Percentiles rank a stretch among this genome's conserved stretches.
Conservation (phyloP, 2,888 invertebrate genomes). For the Lithophane ornitopus region DNA sequence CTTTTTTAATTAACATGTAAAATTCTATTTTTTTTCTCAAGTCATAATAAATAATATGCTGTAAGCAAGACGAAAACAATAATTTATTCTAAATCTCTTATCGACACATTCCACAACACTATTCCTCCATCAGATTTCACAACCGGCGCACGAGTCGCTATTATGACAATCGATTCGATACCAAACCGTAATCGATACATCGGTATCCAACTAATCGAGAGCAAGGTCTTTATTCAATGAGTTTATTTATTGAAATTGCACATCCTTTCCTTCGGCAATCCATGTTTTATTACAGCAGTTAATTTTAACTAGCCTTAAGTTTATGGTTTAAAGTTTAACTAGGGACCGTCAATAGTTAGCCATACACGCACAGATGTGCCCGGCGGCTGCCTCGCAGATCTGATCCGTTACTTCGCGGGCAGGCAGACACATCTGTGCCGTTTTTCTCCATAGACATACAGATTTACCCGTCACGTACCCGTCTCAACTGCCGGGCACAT, state of each 20-base stretch:
- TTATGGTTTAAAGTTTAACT: constrained; percentile 29
- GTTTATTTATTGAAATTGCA: constrained; percentile 40
- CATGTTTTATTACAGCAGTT: constrained; percentile 36
- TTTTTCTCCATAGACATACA: too few species aligned
- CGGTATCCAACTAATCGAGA: constrained; percentile 59
- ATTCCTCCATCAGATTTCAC: constrained; percentile 54
- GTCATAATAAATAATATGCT: neutral
- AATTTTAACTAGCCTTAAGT: constrained; percentile 30
- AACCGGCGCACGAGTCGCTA: constrained; percentile 62
- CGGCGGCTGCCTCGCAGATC: too few species aligned
- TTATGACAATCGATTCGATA: constrained; percentile 67
- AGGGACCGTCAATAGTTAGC: too few species aligned
- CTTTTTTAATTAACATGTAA: too few species aligned
- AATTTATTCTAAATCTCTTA: neutral
- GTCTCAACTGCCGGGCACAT: too few species aligned
- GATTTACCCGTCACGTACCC: too few species aligned
- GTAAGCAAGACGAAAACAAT: neutral
- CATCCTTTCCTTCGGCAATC: constrained; percentile 46
- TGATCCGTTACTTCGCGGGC: too few species aligned
- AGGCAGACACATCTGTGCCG: too few species aligned
- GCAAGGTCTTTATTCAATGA: constrained; percentile 60
- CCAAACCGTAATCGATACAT: constrained; percentile 59
- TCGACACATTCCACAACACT: constrained; percentile 42
- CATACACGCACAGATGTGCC: too few species aligned
- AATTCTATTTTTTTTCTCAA: neutral